Base-by-base conservation (phyloP, 2,888 invertebrate genomes). In the Leucophora obtusa region DNA sequence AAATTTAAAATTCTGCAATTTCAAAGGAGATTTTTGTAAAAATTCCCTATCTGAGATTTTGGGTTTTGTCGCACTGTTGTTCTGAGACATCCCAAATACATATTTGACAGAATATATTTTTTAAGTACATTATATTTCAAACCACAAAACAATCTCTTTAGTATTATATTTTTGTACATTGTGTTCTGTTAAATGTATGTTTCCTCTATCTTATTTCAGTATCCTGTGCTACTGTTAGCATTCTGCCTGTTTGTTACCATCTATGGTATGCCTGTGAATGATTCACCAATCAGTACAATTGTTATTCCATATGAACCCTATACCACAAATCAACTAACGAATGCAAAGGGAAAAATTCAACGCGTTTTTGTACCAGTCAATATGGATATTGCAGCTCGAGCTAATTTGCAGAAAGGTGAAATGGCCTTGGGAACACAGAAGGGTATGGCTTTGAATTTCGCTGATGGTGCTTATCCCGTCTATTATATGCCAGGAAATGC, bases 401-500 rank as follows among this genome's bases (percentile, higher is more conserved):
- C 83, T 0, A 70, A 82, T 47, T 77, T 84, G 28, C 75, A 79
- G 17, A 62, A 72, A 24, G 82, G 80, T 14, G 53, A 78, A 18
- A 73, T 84, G 15, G 76, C 79, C 7, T 66, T 82, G 81, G 82
- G 83, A 54, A 79, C 77, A 18, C 38, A 50, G 62, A 82, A 82
- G 47, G 83, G 84, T 0, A 63, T 68, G 10, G 54, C 83, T 9
- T 77, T 85, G 6, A 85, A 85, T 43, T 84, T 86, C 11, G 85
- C 84, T 10, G 86, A 86, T 10, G 86, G 86, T 5, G 86, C 86
- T 5, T 86, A 87, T 82, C 86, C 87, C 0, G 86, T 86, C 58
- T 86, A 84, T 66, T 87, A 86, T 56, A 85, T 86, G 71, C 83
- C 86, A 1, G 85, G 87, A 15, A 83, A 83, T 79, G 85, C 85